Base-by-base conservation (phyloP, 2,888 invertebrate species). In the Papilio gigon region DNA sequence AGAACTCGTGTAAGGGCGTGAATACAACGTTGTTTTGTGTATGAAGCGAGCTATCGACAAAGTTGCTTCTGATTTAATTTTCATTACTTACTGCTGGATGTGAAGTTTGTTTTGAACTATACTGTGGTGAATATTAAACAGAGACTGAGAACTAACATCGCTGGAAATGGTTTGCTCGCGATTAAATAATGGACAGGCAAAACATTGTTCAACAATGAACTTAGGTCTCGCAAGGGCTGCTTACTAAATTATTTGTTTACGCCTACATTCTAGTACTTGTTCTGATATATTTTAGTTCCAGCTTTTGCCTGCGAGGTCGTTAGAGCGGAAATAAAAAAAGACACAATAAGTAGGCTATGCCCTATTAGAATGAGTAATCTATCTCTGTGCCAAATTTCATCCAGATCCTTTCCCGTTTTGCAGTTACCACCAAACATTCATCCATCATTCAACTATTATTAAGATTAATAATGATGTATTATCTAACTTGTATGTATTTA, bases 41-140 rank as follows among this genome's bases (percentile, higher is more conserved):
- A 67, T 33, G 14, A 62, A 56, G 53, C 20, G n/a, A 27, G 42
- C 62, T 42, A 67, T 64, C 59, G 64, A 22, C 64, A 22, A 59
- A 68, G 68, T 65, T 68, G 64, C 35, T 20, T 40, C 47, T 68
- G 60, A 65, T 64, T 68, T 60, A 60, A 64, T 59, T 68, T 68
- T 68, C 59, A 68, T 64, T 64, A 65, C 56, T 65, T 65, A 64
- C 64, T 25, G 37, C 59, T 60, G 30, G 40, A 63, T 42, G 58
- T 47, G 30, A 60, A 68, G 64, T 68, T 68, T 68, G 64, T 68
- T 64, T 68, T 60, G 11, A 59, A 68, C 64, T 59, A 47, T 64
- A 60, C 64, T 50, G 64, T 68, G 44, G 63, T 68, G 64, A 68
- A 68, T 68, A 60, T 64, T 60, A 68, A 68, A 64, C 40, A 58